Evolutionary conservation across 2,113 vertebrate species (phyloP).

Genomic region (Takifugu bimaculatus): DNA sequence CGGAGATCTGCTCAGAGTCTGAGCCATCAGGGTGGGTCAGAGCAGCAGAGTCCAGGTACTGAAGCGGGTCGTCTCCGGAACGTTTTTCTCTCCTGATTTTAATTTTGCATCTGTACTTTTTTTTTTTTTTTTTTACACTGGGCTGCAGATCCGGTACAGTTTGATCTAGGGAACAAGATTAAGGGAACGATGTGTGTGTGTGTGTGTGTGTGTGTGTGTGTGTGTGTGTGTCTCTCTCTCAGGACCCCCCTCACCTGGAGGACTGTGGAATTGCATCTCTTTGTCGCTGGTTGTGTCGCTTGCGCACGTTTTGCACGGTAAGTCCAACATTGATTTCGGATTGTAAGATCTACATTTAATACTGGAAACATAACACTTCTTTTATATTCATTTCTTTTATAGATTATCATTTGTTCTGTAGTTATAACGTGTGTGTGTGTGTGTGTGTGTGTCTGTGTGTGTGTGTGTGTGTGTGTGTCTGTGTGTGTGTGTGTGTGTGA

Average conservation of each 20-base stretch:
- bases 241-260: slow-evolving; percentile 73
- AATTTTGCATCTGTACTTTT: background rate
- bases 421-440: no score
- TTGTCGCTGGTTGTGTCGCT: background rate
- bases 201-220: no score
- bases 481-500: no score
- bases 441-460: no score
- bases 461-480: no score
- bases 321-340: background rate
- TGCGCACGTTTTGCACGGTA: background rate
- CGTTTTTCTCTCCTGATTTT: background rate
- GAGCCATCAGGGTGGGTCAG: slow-evolving; percentile 50
- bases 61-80: slow-evolving; percentile 7
- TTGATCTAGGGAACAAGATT: no score
- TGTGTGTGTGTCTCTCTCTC: background rate
- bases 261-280: slow-evolving; percentile 51
- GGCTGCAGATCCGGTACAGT: no score
- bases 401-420: no score
- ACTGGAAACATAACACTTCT: no score
- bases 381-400: no score
- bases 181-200: background rate
- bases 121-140: background rate
- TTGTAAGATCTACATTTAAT: no score
- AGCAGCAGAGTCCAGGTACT: slow-evolving; percentile 8
- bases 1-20: slow-evolving; percentile 8